Evolutionary conservation across 35 echinoderm and acorn worm species (phyloP).

Genomic region (Apostichopus californicus): DNA sequence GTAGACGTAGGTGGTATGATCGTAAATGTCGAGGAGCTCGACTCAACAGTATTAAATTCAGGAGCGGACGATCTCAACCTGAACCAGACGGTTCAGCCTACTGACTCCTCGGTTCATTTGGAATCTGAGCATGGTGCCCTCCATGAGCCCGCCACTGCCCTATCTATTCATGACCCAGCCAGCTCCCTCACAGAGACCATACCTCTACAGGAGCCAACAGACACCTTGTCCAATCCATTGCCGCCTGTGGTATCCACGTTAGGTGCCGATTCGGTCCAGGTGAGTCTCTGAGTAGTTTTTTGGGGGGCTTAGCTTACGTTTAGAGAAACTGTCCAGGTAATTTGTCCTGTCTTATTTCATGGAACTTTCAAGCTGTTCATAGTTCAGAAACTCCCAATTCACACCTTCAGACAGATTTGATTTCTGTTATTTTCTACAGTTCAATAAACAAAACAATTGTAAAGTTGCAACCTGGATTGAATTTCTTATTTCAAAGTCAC

Average conservation of each 20-base stretch:
- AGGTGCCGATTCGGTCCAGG: not conserved
- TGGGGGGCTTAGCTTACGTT: too few species aligned
- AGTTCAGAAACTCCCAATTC: too few species aligned
- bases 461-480: too few species aligned
- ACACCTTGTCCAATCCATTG: not conserved
- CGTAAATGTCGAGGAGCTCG: conserved; percentile 20
- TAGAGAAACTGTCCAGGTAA: too few species aligned
- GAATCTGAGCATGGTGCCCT: not conserved
- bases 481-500: too few species aligned
- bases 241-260: not conserved
- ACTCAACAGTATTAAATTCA: not conserved
- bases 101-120: not conserved
- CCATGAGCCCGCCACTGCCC: not conserved
- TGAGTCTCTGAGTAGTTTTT: not conserved
- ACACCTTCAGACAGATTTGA: too few species aligned
- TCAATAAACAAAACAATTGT: too few species aligned
- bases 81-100: conserved; percentile 7
- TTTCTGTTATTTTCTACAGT: too few species aligned
- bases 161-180: not conserved
- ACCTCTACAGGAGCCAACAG: not conserved
- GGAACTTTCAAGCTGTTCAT: too few species aligned
- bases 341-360: too few species aligned
- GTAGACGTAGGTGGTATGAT: not conserved
- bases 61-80: conserved; percentile 14
- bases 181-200: not conserved